Percentiles rank a stretch among this genome's conserved stretches.
Evolutionary conservation across 2,888 invertebrate species (phyloP).

Genomic region (Tiphia femorata): DNA sequence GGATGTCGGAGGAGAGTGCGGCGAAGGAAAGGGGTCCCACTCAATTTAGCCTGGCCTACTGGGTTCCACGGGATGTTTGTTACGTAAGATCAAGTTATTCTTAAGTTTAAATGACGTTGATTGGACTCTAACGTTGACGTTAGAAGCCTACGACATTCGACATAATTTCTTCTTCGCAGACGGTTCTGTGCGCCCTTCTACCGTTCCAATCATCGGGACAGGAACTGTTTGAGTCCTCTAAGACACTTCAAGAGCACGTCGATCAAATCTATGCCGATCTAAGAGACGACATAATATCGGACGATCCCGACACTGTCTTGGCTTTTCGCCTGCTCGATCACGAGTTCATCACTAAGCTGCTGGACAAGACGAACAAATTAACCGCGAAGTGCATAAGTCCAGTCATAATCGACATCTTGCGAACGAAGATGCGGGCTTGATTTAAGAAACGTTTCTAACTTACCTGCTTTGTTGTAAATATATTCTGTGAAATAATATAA

Average conservation of each 20-base stretch:
- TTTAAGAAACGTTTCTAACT: not conserved
- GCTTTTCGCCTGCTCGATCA: constrained; percentile 54
- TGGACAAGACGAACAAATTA: constrained; percentile 42
- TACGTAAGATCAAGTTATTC: too few species aligned
- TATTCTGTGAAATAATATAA: not conserved
- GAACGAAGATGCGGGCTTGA: not conserved
- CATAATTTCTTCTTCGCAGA: constrained; percentile 44
- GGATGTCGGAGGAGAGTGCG: too few species aligned
- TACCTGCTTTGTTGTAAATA: not conserved
- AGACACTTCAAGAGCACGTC: constrained; percentile 38
- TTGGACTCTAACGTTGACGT: too few species aligned
- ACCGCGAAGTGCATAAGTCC: constrained; percentile 31
- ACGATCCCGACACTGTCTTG: constrained; percentile 33
- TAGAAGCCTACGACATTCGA: too few species aligned
- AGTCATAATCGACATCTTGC: constrained; percentile 15
- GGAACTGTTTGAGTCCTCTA: constrained; percentile 21
- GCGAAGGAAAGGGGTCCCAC: too few species aligned
- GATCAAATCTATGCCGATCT: constrained; percentile 36
- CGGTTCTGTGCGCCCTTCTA: constrained; percentile 39
- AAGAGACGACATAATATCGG: constrained; percentile 28
- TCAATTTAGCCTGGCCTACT: too few species aligned
- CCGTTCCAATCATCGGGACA: constrained; percentile 33
- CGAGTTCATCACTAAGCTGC: constrained; percentile 35
- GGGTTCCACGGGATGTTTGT: too few species aligned
- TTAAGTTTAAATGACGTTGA: too few species aligned